These are phyloP conservation scores for Odocoileus hemionus DNA, from an alignment of 2,113 vertebrate genomes.

Conservation along the genomic window DNA sequence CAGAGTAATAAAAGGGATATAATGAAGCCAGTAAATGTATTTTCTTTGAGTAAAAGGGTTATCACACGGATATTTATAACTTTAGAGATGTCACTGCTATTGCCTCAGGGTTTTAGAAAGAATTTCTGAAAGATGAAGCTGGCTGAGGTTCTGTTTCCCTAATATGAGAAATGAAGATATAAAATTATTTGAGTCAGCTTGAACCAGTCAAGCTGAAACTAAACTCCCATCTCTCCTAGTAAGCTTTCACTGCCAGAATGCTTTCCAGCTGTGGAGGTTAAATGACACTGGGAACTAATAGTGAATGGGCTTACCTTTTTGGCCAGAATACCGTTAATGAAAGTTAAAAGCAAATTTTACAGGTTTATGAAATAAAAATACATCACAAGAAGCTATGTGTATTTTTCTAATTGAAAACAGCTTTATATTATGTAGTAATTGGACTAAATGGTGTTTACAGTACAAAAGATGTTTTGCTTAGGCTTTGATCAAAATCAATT, in stretches of 20 bases:
- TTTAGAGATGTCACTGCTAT: slow-evolving; percentile 45
- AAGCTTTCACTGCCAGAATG: neutral
- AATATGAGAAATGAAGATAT: slow-evolving; percentile 43
- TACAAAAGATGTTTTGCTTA: neutral
- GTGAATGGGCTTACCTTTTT: neutral
- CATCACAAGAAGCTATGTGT: neutral
- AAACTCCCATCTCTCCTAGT: neutral
- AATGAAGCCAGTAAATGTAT: slow-evolving; percentile 55
- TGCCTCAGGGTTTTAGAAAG: slow-evolving; percentile 14
- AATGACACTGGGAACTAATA: neutral
- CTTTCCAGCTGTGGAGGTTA: slow-evolving; percentile 2
- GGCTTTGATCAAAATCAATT: neutral
- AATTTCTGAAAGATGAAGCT: slow-evolving; percentile 39
- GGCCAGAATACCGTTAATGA: neutral
- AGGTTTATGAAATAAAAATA: neutral
- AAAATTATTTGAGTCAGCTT: slow-evolving; percentile 37
- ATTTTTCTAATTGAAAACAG: neutral
- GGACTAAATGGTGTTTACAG: neutral
- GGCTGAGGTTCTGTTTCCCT: slow-evolving; percentile 5
- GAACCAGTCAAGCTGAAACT: slow-evolving; percentile 40
- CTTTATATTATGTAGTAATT: neutral
- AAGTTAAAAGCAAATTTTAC: slow-evolving; percentile 8
- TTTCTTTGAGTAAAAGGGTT: slow-evolving; percentile 66
- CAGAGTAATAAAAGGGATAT: slow-evolving; percentile 34
- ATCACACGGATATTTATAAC: slow-evolving; percentile 60